Evolutionary conservation across 2,888 invertebrate genomes (phyloP).

Genomic region (Idaea aversata): DNA sequence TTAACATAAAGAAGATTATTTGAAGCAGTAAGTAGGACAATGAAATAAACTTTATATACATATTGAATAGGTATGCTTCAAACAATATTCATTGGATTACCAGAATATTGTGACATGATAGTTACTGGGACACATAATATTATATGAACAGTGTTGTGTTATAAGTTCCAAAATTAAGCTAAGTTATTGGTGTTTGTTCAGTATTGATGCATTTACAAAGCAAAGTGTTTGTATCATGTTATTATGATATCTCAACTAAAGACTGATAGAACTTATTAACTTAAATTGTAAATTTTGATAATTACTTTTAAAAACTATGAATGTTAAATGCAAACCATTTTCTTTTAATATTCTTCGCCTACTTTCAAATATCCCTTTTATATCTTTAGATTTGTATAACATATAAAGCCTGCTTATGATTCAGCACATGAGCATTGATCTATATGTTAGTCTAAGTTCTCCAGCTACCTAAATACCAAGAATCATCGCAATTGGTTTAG

Average conservation of each 20-base stretch:
- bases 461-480: too few relatives aligned
- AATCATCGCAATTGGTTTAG: too few relatives aligned
- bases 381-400: too few relatives aligned
- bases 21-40: conserved; percentile 8
- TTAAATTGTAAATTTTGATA: too few relatives aligned
- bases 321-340: too few relatives aligned
- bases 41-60: background rate
- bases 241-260: conserved; percentile 2
- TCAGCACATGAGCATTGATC: too few relatives aligned
- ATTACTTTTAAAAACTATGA: too few relatives aligned
- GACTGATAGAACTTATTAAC: conserved; percentile 6
- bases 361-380: too few relatives aligned
- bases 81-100: conserved; percentile 6
- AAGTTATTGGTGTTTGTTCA: conserved; percentile 8
- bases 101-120: background rate
- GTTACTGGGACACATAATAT: background rate
- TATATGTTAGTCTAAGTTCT: too few relatives aligned
- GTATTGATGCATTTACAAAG: conserved; percentile 10
- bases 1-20: conserved; percentile 12
- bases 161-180: conserved; percentile 6
- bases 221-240: conserved; percentile 5
- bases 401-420: too few relatives aligned
- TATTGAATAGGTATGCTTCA: conserved; percentile 7
- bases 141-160: conserved; percentile 4
- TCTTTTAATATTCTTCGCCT: too few relatives aligned